Base-by-base conservation (phyloP, 2,797 vertebrate species). In the Cyprinodon diabolis region DNA sequence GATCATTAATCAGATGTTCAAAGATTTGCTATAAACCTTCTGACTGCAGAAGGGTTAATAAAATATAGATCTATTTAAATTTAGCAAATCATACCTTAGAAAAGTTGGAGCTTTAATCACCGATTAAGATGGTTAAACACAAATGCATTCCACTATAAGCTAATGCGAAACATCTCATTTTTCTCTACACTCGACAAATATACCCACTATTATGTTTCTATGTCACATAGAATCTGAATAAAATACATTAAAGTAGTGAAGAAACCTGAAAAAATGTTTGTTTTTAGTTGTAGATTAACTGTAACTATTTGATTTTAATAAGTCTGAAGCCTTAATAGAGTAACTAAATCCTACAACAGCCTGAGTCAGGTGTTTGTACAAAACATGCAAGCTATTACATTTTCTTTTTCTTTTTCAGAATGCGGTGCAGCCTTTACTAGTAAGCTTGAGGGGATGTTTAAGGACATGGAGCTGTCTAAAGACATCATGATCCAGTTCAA, bases 401-500 rank as follows among this genome's bases (percentile, higher is more conserved):
- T n/a, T 74, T 30, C 3, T 2, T 30, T 30, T 30, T 70, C 69
- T 79, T 81, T 77, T 83, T 19, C 81, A 99, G 98, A 99, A 96
- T 99, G 98, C 70, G 98, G 98, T 76, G 98, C 98, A 84, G 98
- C 98, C 57, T 99, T 99, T 90, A 99, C 98, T 86, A 99, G 98
- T 90, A 99, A 99, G 93, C 96, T 99, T 76, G 98, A 99, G 94
- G 98, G 98, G 89, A 99, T 99, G 98, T 99, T 99, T 91, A 99
- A 99, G 92, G 98, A 99, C 92, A 99, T 99, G 98, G 98, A 99
- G 74, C 95, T 99, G 89, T 99, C 98, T 71, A 99, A 99, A 96
- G 98, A 99, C 88, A 98, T 99, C 86, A 99, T 99, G 98, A 98
- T 99, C 91, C 98, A 99, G 78, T 99, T 98, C 92, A 99, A 99